Percentiles rank a stretch among this genome's conserved stretches.
These are phyloP conservation scores for Chloebia gouldiae DNA, from an alignment of 2,113 vertebrate species.

Conservation along the genomic window DNA sequence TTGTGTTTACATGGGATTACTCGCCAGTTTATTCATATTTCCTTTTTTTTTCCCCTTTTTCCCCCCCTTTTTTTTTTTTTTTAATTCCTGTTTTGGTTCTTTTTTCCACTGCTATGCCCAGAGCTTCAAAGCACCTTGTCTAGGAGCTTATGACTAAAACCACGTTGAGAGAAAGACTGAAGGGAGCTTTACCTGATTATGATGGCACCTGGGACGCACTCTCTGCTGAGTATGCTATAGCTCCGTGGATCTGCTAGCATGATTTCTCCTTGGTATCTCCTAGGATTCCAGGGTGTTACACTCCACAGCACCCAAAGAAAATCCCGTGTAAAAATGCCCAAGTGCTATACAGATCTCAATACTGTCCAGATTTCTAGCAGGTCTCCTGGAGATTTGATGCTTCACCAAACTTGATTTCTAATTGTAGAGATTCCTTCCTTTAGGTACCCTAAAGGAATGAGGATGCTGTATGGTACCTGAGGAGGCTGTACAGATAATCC, in stretches of 20 bases:
- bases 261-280: background rate
- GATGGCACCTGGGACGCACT: background rate
- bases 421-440: background rate
- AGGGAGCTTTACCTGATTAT: background rate
- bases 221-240: background rate
- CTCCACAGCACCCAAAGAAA: background rate
- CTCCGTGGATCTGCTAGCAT: background rate
- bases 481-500: background rate
- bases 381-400: background rate
- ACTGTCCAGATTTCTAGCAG: background rate
- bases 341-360: background rate
- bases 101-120: background rate
- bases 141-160: background rate
- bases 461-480: no score
- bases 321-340: background rate
- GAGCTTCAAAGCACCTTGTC: background rate
- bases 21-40: rapidly evolving
- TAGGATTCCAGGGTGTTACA: background rate
- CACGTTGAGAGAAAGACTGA: rapidly evolving
- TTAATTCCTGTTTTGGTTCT: background rate
- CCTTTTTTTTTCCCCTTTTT: no score
- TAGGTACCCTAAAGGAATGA: background rate
- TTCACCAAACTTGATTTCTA: background rate
- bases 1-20: background rate
- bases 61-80: background rate